Percentiles rank a stretch among this genome's conserved stretches.
Conservation (phyloP, 2,797 vertebrate genomes). For the Galago senegalensis region DNA sequence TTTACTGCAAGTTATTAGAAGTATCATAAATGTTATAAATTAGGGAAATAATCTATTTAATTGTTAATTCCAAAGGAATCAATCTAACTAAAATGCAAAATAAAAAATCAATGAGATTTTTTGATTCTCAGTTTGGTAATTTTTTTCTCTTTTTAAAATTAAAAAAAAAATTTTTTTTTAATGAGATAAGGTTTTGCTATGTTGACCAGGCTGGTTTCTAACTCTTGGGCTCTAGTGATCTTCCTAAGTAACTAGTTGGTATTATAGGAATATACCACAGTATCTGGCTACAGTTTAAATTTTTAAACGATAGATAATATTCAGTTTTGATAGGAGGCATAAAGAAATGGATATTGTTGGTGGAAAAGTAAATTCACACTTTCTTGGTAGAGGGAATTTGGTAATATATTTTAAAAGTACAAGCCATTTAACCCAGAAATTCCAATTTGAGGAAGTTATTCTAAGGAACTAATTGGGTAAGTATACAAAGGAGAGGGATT, state of each 20-base stretch:
- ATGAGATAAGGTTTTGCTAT: not conserved
- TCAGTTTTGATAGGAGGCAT: not conserved
- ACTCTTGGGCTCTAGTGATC: not conserved
- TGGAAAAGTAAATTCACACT: not conserved
- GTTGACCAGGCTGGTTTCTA: not conserved
- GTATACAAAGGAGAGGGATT: not conserved
- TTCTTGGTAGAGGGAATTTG: conserved; percentile 12
- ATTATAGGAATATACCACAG: not conserved
- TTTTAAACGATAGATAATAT: not conserved
- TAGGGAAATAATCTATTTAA: conserved; percentile 1
- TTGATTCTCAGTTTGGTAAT: not conserved
- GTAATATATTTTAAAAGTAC: not conserved
- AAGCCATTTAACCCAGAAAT: not conserved
- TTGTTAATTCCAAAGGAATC: not conserved
- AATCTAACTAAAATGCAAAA: not conserved
- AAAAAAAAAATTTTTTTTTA: not conserved
- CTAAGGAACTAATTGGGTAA: not conserved
- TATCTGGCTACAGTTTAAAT: not conserved
- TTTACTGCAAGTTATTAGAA: not conserved
- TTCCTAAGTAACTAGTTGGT: not conserved
- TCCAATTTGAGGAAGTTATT: conserved; percentile 13
- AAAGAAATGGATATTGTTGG: not conserved
- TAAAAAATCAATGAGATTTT: not conserved
- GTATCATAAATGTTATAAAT: not conserved
- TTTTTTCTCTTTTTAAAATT: not conserved